A percentile compares a stretch with the other conserved stretches of the same genome.
Conservation (phyloP, 2,113 vertebrate genomes). For the Genyomyrus donnyi region DNA sequence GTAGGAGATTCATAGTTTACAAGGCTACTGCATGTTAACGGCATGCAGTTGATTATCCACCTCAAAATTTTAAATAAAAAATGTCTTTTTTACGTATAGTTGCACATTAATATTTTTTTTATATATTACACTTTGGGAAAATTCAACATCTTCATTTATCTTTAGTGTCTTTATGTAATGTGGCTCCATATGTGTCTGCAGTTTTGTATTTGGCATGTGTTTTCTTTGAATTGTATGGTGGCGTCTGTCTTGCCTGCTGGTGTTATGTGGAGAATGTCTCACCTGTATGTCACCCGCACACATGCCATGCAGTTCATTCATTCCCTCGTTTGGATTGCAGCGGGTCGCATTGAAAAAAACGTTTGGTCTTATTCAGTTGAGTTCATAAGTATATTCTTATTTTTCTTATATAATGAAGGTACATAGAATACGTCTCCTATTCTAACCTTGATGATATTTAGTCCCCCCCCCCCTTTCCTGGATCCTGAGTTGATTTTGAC, state of each 20-base stretch:
- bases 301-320: constrained; percentile 35
- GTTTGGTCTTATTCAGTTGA: neutral
- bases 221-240: constrained; percentile 18
- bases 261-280: constrained; percentile 43
- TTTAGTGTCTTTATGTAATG: neutral
- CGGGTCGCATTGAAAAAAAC: constrained; percentile 19
- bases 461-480: neutral
- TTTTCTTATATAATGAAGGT: neutral
- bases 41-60: neutral
- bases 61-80: neutral
- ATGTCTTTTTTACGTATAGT: neutral
- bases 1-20: neutral
- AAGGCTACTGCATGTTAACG: neutral
- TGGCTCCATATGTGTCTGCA: neutral
- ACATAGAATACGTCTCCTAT: neutral
- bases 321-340: constrained; percentile 18
- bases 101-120: neutral
- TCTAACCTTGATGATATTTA: neutral
- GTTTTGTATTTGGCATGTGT: neutral
- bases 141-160: neutral
- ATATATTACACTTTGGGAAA: neutral
- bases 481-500: neutral
- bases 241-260: constrained; percentile 23
- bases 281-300: constrained; percentile 37
- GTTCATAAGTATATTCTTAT: neutral